These are phyloP conservation scores for Orchestia grillus DNA, from an alignment of 1,140 invertebrate genomes.

Conservation along the genomic window DNA sequence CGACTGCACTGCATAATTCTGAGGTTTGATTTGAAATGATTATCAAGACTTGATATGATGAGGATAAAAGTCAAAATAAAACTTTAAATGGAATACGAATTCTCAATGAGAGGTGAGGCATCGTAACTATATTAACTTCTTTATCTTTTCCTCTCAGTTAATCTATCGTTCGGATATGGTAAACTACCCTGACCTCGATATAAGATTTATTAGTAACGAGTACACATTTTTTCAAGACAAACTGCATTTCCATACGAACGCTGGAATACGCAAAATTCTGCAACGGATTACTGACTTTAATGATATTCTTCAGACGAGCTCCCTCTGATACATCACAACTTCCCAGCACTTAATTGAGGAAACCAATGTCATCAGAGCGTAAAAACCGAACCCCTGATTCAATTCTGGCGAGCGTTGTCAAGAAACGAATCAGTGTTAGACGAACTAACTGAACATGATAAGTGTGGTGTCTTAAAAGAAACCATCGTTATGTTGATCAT, in stretches of 20 bases:
- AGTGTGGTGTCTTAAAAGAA: too few species aligned
- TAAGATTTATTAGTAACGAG: neutral
- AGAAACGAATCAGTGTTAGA: too few species aligned
- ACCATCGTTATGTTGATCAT: too few species aligned
- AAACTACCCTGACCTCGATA: neutral
- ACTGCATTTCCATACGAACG: neutral
- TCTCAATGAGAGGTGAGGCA: neutral
- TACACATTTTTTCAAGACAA: neutral
- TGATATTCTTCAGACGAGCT: too few species aligned
- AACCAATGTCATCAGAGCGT: too few species aligned
- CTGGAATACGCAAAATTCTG: too few species aligned
- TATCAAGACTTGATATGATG: neutral
- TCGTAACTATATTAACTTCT: neutral
- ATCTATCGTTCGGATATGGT: neutral
- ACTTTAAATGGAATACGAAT: neutral
- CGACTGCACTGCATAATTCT: neutral
- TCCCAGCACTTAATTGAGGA: too few species aligned
- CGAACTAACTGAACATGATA: too few species aligned
- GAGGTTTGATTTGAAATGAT: neutral
- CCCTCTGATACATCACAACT: too few species aligned
- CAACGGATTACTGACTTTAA: too few species aligned
- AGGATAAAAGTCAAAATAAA: neutral
- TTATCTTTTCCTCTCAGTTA: neutral
- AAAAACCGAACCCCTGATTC: too few species aligned
- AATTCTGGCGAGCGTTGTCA: too few species aligned